Conservation (phyloP, 2,113 vertebrate genomes). For the Nothoprocta perdicaria region DNA sequence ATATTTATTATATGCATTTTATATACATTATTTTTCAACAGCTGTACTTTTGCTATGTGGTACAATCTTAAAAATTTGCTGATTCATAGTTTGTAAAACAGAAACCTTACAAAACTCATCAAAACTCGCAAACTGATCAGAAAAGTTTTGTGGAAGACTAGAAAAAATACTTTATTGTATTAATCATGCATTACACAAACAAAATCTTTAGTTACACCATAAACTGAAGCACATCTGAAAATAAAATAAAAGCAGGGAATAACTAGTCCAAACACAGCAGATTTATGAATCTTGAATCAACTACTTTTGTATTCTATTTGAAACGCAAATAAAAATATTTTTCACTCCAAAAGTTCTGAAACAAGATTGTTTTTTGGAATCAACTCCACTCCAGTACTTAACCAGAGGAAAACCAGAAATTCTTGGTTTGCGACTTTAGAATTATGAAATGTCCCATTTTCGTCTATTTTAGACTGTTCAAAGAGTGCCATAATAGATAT, state of each 20-base stretch:
- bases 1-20: constrained; percentile 99
- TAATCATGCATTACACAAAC: constrained; percentile 99
- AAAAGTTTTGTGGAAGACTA: constrained; percentile 97
- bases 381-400: constrained; percentile 71
- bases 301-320: constrained; percentile 77
- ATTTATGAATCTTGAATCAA: constrained; percentile 83
- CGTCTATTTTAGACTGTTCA: constrained; percentile 81
- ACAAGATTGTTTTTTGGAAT: constrained; percentile 75
- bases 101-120: constrained; percentile 96
- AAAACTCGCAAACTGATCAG: constrained; percentile 94
- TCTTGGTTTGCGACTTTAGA: constrained; percentile 75
- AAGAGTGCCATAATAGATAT: constrained; percentile 83
- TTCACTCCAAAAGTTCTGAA: constrained; percentile 79
- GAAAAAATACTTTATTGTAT: constrained; percentile 99
- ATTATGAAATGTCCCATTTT: constrained; percentile 78
- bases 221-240: constrained; percentile 85
- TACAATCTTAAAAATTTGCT: constrained; percentile 98
- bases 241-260: constrained; percentile 81
- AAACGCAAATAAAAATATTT: constrained; percentile 79
- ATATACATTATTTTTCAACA: constrained; percentile 98
- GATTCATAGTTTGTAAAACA: constrained; percentile 94
- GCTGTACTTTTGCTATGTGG: constrained; percentile 91
- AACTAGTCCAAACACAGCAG: constrained; percentile 83
- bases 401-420: constrained; percentile 57
- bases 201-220: constrained; percentile 89